Base-by-base conservation (phyloP, 2,888 invertebrate species). In the Apocheima hispidaria region DNA sequence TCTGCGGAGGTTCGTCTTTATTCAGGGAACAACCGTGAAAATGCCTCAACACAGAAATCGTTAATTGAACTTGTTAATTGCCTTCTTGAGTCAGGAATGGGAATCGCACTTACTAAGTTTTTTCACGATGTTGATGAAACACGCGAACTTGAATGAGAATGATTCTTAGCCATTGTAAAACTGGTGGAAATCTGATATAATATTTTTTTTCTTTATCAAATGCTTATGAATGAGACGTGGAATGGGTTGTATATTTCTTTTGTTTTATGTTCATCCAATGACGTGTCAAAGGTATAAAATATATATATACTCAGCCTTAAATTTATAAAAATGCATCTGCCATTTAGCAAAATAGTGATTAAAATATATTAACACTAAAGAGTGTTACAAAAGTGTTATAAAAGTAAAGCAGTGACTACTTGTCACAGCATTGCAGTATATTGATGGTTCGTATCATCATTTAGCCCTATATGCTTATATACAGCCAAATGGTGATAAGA, bases 1-100 rank as follows among this genome's bases (percentile, higher is more conserved):
- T 88, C 84, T 74, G 74, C 77, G 79, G 81, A 84, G 72, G 65
- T 74, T 81, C 74, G 81, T 76, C 83, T 80, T 84, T 84, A 86
- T 90, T 88, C 88, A 87, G 72, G 76, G 86, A 89, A 88, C 83
- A 80, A 81, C 82, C 84, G 84, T 84, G 84, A 84, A 87, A 82
- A 84, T 84, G 77, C 81, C 79, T 79, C 73, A 72, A 75, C 80
- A 75, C 79, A 61, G 44, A 77, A 79, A 78, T 83, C 76, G 76
- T 82, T 83, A 82, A 86, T 83, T 83, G 79, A 78, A 76, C 71
- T 74, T 70, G 79, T 80, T 86, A 86, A 86, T 86, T 80, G 80
- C 73, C 70, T 50, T 71, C 63, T 60, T 65, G 53, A 63, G 69
- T 70, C 66, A 60, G 70, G 65, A 73, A 71, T 73, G 77, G 65